Evolutionary conservation across 1,140 invertebrate genomes (phyloP).

Genomic region (Bombus fervidus): DNA sequence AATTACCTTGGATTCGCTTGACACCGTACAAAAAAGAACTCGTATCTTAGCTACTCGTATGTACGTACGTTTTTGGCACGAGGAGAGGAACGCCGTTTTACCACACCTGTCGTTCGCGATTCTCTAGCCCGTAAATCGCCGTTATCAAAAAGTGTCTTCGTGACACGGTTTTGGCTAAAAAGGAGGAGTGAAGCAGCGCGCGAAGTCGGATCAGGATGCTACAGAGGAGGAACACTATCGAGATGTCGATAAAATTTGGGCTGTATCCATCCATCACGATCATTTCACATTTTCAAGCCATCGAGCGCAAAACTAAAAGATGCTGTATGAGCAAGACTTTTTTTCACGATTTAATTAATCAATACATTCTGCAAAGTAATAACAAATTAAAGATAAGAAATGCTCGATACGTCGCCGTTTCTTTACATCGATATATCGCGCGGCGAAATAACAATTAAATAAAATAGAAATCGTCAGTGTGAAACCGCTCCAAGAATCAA

Average conservation of each 20-base stretch:
- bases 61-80: constrained; percentile 63
- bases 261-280: neutral
- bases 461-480: neutral
- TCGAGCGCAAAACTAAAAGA: neutral
- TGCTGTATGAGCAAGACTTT: neutral
- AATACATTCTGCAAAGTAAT: too few species aligned
- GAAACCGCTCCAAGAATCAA: neutral
- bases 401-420: neutral
- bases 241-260: neutral
- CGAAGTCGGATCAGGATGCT: neutral
- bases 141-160: constrained; percentile 50
- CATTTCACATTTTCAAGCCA: neutral
- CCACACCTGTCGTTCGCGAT: constrained; percentile 44
- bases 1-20: constrained; percentile 54
- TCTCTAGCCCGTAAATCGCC: constrained; percentile 30
- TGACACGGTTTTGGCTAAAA: constrained; percentile 43
- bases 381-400: too few species aligned
- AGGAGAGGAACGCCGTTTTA: constrained; percentile 69
- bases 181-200: constrained; percentile 41
- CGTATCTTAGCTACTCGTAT: constrained; percentile 57
- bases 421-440: neutral
- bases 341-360: neutral
- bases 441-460: neutral
- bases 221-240: neutral
- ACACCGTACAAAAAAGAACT: constrained; percentile 48